These are phyloP conservation scores for Subacronicta megacephala DNA, from an alignment of 2,888 invertebrate genomes.

Conservation along the genomic window DNA sequence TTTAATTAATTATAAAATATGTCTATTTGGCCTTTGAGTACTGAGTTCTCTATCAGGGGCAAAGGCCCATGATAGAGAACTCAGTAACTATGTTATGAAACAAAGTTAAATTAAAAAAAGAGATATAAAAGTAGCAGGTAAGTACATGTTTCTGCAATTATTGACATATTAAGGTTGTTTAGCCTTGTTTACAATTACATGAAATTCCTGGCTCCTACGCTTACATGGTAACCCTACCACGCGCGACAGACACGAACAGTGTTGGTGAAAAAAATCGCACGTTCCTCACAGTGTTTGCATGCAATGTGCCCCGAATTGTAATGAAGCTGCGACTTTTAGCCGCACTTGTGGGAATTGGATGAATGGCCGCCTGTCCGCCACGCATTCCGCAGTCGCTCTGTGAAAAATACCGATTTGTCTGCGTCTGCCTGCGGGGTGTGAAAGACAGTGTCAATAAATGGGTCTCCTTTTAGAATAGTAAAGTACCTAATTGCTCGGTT, in stretches of 20 bases:
- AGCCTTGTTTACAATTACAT: no score
- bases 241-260: slow-evolving; percentile 54
- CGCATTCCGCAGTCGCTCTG: slow-evolving; percentile 32
- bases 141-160: no score
- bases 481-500: slow-evolving; percentile 6
- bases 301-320: slow-evolving; percentile 64
- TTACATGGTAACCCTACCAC: slow-evolving; percentile 20
- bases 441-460: slow-evolving; percentile 7
- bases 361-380: slow-evolving; percentile 35
- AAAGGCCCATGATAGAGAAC: no score
- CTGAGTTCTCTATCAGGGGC: no score
- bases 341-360: slow-evolving; percentile 63
- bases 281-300: slow-evolving; percentile 65
- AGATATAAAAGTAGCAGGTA: no score
- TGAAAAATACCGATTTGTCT: slow-evolving; percentile 22
- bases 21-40: no score
- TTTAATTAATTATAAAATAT: no score
- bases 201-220: no score
- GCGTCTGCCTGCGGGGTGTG: slow-evolving; percentile 14
- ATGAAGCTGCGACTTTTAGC: slow-evolving; percentile 58
- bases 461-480: slow-evolving; percentile 5
- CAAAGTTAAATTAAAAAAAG: no score
- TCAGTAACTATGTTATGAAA: no score
- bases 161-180: no score
- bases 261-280: slow-evolving; percentile 60